phyloP scores from a whole-genome alignment of 2,888 invertebrate species.

The Pristionchus fissidentatus region DNA sequence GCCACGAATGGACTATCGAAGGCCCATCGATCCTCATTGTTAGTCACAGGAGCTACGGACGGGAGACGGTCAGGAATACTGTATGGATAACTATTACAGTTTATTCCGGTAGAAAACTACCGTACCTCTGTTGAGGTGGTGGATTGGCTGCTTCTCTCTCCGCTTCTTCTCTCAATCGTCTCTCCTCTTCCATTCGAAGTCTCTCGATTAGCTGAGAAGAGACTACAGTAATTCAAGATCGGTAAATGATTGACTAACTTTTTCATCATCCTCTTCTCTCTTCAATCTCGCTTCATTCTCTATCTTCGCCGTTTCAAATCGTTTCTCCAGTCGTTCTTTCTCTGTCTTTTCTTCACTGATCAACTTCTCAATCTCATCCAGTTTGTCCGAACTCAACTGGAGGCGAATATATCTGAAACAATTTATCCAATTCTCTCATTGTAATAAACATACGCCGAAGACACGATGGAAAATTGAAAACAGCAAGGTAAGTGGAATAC shows the following conservation, averaged over 20 bases:
- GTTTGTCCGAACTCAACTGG: background rate
- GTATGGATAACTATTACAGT: too few species aligned
- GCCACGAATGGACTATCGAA: slow-evolving; percentile 37
- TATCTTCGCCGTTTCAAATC: slow-evolving; percentile 9
- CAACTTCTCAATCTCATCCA: slow-evolving; percentile 1
- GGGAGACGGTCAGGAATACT: slow-evolving; percentile 39
- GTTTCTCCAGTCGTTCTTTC: slow-evolving; percentile 15
- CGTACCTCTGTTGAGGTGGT: slow-evolving; percentile 4
- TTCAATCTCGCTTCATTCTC: slow-evolving; percentile 36
- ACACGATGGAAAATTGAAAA: background rate
- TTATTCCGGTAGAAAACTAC: too few species aligned
- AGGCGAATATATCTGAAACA: slow-evolving; percentile 2
- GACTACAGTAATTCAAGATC: too few species aligned
- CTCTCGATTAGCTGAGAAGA: background rate
- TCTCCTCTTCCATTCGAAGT: slow-evolving; percentile 20
- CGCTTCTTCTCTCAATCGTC: slow-evolving; percentile 28
- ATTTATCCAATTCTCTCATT: background rate
- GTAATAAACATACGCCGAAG: background rate
- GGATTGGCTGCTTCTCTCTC: slow-evolving; percentile 9
- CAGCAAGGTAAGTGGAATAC: background rate
- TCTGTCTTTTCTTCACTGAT: slow-evolving; percentile 13
- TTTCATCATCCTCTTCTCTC: slow-evolving; percentile 18
- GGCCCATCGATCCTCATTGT: slow-evolving; percentile 18
- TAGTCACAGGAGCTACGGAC: background rate
- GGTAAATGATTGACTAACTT: background rate